A percentile compares a stretch with the other conserved stretches of the same genome.
Evolutionary conservation across 2,113 vertebrate species (phyloP).

Genomic region (Salvator merianae): DNA sequence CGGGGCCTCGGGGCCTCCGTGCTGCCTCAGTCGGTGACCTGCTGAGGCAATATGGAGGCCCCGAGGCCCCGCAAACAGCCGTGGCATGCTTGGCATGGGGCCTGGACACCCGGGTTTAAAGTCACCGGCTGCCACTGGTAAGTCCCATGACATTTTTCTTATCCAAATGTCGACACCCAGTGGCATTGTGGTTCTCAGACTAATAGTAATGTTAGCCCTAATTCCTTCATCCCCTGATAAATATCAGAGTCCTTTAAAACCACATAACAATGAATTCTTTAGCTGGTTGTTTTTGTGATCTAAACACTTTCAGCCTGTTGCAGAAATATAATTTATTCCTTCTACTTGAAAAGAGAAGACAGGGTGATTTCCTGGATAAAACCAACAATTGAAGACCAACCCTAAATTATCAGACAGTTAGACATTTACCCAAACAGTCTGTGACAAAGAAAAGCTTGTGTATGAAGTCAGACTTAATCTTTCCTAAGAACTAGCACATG

Average conservation of each 20-base stretch:
- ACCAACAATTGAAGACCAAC: neutral
- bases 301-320: neutral
- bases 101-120: too few relatives aligned
- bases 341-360: neutral
- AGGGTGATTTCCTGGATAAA: accelerated
- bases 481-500: conserved; percentile 2
- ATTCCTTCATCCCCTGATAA: neutral
- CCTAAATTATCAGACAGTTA: neutral
- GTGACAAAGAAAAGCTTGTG: neutral
- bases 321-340: neutral
- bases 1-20: too few relatives aligned
- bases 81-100: too few relatives aligned
- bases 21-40: too few relatives aligned
- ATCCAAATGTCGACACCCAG: too few relatives aligned
- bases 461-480: conserved; percentile 2
- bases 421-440: neutral
- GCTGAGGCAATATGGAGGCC: too few relatives aligned
- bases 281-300: neutral
- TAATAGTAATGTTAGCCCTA: neutral
- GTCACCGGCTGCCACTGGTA: too few relatives aligned
- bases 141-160: too few relatives aligned
- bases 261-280: neutral
- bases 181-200: neutral
- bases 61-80: too few relatives aligned
- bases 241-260: neutral